Conservation (phyloP, 1,140 invertebrate species). For the Cardiocondyla obscurior region DNA sequence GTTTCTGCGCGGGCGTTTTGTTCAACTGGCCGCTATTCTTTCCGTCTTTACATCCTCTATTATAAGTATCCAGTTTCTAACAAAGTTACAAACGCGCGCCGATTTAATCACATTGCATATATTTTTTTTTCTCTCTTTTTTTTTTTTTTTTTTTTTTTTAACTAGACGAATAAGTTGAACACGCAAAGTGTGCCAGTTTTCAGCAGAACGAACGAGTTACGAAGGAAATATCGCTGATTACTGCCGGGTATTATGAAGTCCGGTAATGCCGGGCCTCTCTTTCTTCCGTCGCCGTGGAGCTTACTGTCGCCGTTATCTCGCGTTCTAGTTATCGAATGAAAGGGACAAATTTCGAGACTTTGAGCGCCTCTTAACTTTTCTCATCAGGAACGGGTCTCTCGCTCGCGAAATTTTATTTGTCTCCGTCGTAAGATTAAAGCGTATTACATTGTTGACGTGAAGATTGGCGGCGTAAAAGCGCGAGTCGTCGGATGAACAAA, state of each 20-base stretch:
- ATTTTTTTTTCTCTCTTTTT: background rate
- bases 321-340: conserved; percentile 27
- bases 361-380: conserved; percentile 57
- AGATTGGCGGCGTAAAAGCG: conserved; percentile 69
- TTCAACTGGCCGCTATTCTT: conserved; percentile 56
- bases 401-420: conserved; percentile 66
- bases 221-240: background rate
- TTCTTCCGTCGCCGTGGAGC: background rate
- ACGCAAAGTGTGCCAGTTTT: background rate
- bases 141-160: background rate
- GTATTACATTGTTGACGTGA: conserved; percentile 68
- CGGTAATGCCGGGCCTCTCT: background rate
- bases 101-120: conserved; percentile 9
- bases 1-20: conserved; percentile 58
- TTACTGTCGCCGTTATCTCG: conserved; percentile 17
- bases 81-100: conserved; percentile 21
- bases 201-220: background rate
- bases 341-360: conserved; percentile 32
- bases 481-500: conserved; percentile 6
- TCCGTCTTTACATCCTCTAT: conserved; percentile 39
- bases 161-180: background rate
- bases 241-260: background rate
- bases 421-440: conserved; percentile 47
- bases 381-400: conserved; percentile 58
- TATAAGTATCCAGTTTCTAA: conserved; percentile 55